These are phyloP conservation scores for Halictus ligatus DNA, from an alignment of 2,888 invertebrate genomes.

Conservation along the genomic window DNA sequence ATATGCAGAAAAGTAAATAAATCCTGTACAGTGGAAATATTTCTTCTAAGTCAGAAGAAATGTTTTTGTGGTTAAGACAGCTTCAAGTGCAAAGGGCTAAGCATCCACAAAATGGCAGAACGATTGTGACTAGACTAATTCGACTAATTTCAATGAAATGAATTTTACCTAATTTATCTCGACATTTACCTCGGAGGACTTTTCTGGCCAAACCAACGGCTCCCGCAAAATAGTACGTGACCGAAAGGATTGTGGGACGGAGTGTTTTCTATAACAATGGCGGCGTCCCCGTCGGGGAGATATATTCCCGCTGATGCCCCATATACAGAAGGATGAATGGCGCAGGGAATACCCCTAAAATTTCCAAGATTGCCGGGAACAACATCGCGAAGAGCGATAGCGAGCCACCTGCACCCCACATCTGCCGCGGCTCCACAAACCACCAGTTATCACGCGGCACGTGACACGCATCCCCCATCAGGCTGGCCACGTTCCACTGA, in stretches of 20 bases:
- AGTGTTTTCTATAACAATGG: background rate
- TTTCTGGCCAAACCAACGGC: background rate
- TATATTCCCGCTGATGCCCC: background rate
- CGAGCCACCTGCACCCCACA: conserved; percentile 13
- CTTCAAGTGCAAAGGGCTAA: too few relatives aligned
- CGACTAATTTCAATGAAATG: too few relatives aligned
- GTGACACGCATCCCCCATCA: conserved; percentile 40
- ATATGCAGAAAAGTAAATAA: too few relatives aligned
- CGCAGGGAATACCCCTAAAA: conserved; percentile 3
- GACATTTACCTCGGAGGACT: background rate
- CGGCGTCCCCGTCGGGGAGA: background rate
- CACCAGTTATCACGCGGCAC: conserved; percentile 40
- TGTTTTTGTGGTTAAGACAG: too few relatives aligned
- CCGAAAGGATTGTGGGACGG: background rate
- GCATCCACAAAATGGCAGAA: too few relatives aligned
- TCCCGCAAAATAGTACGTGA: background rate
- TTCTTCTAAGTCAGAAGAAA: too few relatives aligned
- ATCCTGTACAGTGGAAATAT: too few relatives aligned
- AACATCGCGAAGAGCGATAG: conserved; percentile 16
- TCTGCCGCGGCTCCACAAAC: conserved; percentile 30
- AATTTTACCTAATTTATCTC: too few relatives aligned
- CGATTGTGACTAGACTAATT: too few relatives aligned
- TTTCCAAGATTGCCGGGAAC: conserved; percentile 30
- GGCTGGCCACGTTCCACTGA: background rate
- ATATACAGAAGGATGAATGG: background rate